Base-by-base conservation (phyloP, 2,888 invertebrate species). In the Rhamphomyia laevipes region DNA sequence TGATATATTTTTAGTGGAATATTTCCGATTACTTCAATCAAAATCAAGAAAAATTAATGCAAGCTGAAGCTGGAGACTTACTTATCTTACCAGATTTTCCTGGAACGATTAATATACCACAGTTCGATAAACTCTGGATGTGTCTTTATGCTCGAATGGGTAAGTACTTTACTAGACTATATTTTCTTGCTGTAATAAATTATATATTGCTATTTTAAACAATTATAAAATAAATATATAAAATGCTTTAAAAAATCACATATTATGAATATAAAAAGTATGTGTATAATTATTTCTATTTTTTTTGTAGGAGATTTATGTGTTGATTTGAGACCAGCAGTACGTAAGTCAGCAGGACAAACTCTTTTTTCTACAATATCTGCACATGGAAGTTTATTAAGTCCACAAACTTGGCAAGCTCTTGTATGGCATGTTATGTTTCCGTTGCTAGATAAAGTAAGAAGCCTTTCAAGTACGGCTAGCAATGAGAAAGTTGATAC, bases 21-120 rank as follows among this genome's bases (percentile, higher is more conserved):
- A 94, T 97, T 61, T 93, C 95, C 0, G 97, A 97, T 73, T 95
- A 93, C 67, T 84, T 96, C 61, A 93, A 87, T 74, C 94, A 95
- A 77, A 94, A 94, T 68, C 86, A 91, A 62, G 87, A 89, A 57
- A 86, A 86, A 69, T 70, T 91, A 43, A 81, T 81, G 59, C 77
- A 78, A 48, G 83, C 84, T 17, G 72, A 89, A 52, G 78, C 81
- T 30, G 82, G 80, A 58, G 88, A 90, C 62, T 73, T 77, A 10
- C 77, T 81, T n/a, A 82, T 86, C 31, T 80, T 86, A 57, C 89
- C 88, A 2, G 88, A 88, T 63, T 84, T 87, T 67, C 88, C 89
- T 15, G 84, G 85, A 55, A 86, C 85, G 46, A 78, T 84, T 4
- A 85, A 88, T 59, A 81, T 91, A 74, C 86, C 89, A 16, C 85